Conservation (phyloP, 2,888 invertebrate species). For the Chrysotoxum bicinctum region DNA sequence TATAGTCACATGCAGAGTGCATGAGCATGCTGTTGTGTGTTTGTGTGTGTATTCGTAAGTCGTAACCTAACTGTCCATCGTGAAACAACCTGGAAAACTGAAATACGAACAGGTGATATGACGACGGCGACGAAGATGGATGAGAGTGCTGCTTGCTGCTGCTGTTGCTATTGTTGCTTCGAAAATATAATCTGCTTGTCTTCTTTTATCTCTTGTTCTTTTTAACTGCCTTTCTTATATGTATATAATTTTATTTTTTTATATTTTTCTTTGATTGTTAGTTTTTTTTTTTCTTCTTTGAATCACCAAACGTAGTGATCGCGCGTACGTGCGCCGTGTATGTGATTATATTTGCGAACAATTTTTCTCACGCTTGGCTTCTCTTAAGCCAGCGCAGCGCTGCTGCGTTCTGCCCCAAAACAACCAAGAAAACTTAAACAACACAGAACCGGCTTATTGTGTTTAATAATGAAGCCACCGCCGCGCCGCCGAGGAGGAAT, state of each 20-base stretch:
- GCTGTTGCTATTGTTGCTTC: slow-evolving; percentile 43
- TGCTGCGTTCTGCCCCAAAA: slow-evolving; percentile 8
- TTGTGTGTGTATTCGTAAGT: slow-evolving; percentile 59
- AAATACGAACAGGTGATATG: slow-evolving; percentile 72
- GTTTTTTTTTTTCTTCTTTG: slow-evolving; percentile 44
- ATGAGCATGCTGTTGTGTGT: slow-evolving; percentile 23
- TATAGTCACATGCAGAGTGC: slow-evolving; percentile 61
- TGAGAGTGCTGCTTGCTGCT: slow-evolving; percentile 59
- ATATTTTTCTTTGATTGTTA: slow-evolving; percentile 46
- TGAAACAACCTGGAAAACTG: slow-evolving; percentile 64
- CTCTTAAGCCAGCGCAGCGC: background rate
- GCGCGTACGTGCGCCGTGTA: slow-evolving; percentile 72
- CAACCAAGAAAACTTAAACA: slow-evolving; percentile 27
- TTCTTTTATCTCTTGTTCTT: slow-evolving; percentile 60
- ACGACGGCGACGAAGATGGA: slow-evolving; percentile 72
- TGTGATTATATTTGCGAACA: slow-evolving; percentile 72
- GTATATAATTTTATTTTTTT: slow-evolving; percentile 4
- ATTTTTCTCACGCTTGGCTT: slow-evolving; percentile 71
- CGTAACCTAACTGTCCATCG: slow-evolving; percentile 72
- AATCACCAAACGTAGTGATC: slow-evolving; percentile 71
- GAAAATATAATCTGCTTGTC: slow-evolving; percentile 58
- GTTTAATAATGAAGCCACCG: slow-evolving; percentile 40
- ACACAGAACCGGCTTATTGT: slow-evolving; percentile 62
- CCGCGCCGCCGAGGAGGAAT: slow-evolving; percentile 1
- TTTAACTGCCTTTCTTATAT: slow-evolving; percentile 9